phyloP scores from a whole-genome alignment of 2,888 invertebrate species.

The Eudemis profundana region DNA sequence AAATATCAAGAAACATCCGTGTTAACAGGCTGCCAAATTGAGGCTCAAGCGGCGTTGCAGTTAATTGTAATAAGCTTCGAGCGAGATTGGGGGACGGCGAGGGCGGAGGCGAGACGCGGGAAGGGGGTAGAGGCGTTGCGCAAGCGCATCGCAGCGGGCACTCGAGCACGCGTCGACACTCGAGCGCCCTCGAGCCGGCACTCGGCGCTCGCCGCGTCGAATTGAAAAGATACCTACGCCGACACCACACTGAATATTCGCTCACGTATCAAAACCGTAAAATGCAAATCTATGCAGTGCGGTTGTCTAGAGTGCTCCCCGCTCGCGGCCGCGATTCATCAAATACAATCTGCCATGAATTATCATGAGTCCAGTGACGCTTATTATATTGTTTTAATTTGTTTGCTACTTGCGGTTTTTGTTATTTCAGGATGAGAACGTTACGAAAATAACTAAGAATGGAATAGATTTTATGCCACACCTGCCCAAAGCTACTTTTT shows the following conservation, averaged over 20 bases:
- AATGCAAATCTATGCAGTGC: conserved; percentile 84
- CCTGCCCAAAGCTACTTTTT: too few species aligned
- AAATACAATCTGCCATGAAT: conserved; percentile 79
- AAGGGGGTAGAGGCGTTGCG: conserved; percentile 62
- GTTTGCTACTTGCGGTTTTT: conserved; percentile 56
- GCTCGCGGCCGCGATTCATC: conserved; percentile 71
- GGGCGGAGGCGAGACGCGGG: conserved; percentile 45
- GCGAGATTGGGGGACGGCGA: conserved; percentile 50
- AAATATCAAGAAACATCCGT: conserved; percentile 49
- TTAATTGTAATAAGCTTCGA: conserved; percentile 78
- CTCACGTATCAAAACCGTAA: conserved; percentile 84
- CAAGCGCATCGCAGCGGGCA: conserved; percentile 72
- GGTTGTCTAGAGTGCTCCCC: conserved; percentile 78
- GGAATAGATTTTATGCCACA: too few species aligned
- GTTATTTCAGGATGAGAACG: conserved; percentile 46
- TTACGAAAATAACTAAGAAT: too few species aligned
- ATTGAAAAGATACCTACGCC: conserved; percentile 83
- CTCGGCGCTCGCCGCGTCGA: conserved; percentile 78
- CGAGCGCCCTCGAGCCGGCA: conserved; percentile 75
- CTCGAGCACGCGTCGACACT: conserved; percentile 83
- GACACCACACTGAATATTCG: conserved; percentile 83
- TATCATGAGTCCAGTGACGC: conserved; percentile 56
- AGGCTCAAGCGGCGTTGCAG: conserved; percentile 69
- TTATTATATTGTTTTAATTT: conserved; percentile 43
- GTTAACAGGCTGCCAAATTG: conserved; percentile 69